Evolutionary conservation across 2,797 vertebrate species (phyloP), one percentile per base, ranked within the genome.

Genomic region (Poecilia velifera): DNA sequence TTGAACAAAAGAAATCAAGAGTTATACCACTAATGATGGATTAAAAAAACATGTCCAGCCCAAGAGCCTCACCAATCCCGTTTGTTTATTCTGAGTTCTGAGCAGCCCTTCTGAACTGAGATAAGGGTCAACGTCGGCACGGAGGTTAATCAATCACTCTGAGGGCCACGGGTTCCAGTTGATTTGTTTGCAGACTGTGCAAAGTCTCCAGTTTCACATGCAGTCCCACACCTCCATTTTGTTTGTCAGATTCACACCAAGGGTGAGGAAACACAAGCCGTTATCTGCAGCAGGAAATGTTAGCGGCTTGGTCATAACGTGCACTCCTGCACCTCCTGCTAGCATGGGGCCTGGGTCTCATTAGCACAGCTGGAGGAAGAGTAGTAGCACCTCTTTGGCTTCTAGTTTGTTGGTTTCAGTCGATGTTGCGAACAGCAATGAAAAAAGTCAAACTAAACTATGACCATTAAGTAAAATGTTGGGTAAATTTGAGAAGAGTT

Each of bases 131-230:
- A 84, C 45, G 73, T 76, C 72, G 76, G 64, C 83, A 80, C 83
- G 55, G 76, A 89, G 82, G 90, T 93, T 91, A 92, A 94, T 93
- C 93, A 92, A 92, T 94, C 90, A 91, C 90, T 88, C 4, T 51
- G 79, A 82, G 82, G 43, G 78, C 81, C 71, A 72, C 47, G 0
- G 74, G 80, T 85, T 87, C 77, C 76, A 73, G 78, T 75, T 6
- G 55, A 79, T 77, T 71, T 72, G 77, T 82, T 51, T 62, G 82
- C 74, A 77, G 82, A 53, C 79, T 73, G 74, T 39, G 14, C 72
- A 36, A 76, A 81, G 77, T 90, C 90, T 94, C 89, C 80, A 74
- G 87, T 93, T 93, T 91, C 93, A 88, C 86, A 84, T 1, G 72
- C 39, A 47, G 86, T 78, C 84, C 80, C 76, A 78, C 82, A 84